Evolutionary conservation across 1,140 invertebrate genomes (phyloP), one percentile per base, ranked within the genome.

Genomic region (Propsilocerus akamusi): DNA sequence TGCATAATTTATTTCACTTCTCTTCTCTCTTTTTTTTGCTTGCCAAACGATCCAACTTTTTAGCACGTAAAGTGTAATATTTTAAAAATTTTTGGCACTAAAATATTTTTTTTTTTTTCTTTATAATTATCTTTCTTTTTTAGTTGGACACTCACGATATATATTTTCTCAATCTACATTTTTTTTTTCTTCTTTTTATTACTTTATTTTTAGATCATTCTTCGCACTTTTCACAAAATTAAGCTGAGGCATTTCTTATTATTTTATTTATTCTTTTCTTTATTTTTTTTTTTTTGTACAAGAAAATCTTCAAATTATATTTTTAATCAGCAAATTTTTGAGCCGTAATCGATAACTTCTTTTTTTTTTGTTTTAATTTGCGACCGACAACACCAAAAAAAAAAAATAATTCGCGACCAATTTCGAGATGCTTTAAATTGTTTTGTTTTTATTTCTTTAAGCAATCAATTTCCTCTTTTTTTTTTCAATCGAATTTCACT

Each of bases 141-240:
- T 41, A 41, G 34, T 17, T 41, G 34, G 34, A 41, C 34, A 41
- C 34, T 17, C 34, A 20, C 34, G 22, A 41, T 41, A 20, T 20
- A 41, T 20, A 41, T 41, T 41, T 41, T 41, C 14, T 37, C 20
- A 2, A 17, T 14, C 7, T 14, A 17, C 3, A 4, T 37, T 41
- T 20, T 17, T 41, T 3, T 1, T 41, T 41, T 17, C 22, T 20
- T 41, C 11, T 41, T 17, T 37, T 17, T 37, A 2, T 37, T 6
- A n/a, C 14, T 37, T 41, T 41, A 41, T 41, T 41, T 41, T 41
- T 41, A 41, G 34, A 41, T 41, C 14, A 41, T 41, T 41, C 34
- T 41, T 41, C 34, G 34, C 34, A 41, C 34, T 20, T 41, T 41
- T 41, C 34, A 41, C 28, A 30, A 30, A 30, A 11, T 11, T 30